Base-by-base conservation (phyloP, 2,797 vertebrate genomes). In the Gymnoscopelus braueri region DNA sequence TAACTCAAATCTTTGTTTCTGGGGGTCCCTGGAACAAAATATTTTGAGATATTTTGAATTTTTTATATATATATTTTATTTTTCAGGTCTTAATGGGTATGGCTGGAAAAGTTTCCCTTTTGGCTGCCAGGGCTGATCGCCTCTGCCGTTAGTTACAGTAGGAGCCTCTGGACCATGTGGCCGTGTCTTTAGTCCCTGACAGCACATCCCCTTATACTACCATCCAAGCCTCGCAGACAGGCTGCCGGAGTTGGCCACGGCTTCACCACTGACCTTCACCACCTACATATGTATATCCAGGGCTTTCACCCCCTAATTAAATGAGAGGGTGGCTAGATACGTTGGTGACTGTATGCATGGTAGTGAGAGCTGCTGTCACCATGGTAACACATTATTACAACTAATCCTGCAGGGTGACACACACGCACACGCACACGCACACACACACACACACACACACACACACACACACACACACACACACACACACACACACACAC, bases 241-340 rank as follows among this genome's bases (percentile, higher is more conserved):
- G 88, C 78, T 69, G 71, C 35, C 63, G 59, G 56, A 12, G 39
- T 60, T 52, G 11, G 67, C 61, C 71, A 71, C 80, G 76, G 13
- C 5, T 53, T 26, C 63, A 69, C 78, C 57, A 70, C 44, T 65
- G 55, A 57, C 69, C 72, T 9, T 44, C 39, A 55, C 35, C 66
- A 69, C 59, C 47, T 51, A 63, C 64, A 44, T 44, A 44, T 44
- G 39, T 61, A 67, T 53, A 63, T 74, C 75, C 75, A 69, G 75
- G 68, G 72, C 58, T 80, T 86, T 74, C 75, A 88, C 87, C 71
- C 84, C 51, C 69, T 83, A 90, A 91, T 90, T 91, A 89, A 83
- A 85, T 65, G 50, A 77, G 60, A 44, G 39, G 39, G 39, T 56
- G 51, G 60, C 63, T 62, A 75, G 79, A 78, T 65, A 80, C 79